Evolutionary conservation across 2,113 vertebrate genomes (phyloP).

Genomic region (Engystomops pustulosus): DNA sequence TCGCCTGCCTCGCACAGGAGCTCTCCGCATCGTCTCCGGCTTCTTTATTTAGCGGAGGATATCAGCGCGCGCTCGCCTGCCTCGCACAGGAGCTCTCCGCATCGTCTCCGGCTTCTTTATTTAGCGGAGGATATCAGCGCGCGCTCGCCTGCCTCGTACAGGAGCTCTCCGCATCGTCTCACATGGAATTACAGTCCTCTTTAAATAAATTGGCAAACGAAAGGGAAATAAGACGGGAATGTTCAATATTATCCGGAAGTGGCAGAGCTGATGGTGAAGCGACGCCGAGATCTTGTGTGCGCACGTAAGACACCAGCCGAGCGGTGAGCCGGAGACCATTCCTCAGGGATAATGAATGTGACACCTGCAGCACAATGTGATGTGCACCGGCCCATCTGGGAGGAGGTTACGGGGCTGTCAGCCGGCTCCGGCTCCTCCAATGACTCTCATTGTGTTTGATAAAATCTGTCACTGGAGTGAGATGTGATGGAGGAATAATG

Average conservation of each 20-base stretch:
- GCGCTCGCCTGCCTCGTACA: neutral
- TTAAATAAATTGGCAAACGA: slow-evolving; percentile 53
- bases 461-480: slow-evolving; percentile 26
- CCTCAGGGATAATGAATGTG: slow-evolving; percentile 27
- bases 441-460: slow-evolving; percentile 49
- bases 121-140: too few species aligned
- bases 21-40: too few species aligned
- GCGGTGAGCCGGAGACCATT: neutral
- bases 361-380: slow-evolving; percentile 35
- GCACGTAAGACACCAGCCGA: slow-evolving; percentile 32
- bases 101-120: slow-evolving; percentile 2
- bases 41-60: too few species aligned
- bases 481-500: neutral
- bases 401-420: neutral
- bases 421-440: neutral
- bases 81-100: too few species aligned
- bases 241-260: neutral
- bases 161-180: neutral
- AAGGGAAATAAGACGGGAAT: neutral
- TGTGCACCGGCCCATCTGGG: slow-evolving; percentile 4
- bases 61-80: too few species aligned
- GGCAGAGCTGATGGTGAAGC: slow-evolving; percentile 15
- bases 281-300: slow-evolving; percentile 29
- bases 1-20: too few species aligned
- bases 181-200: slow-evolving; percentile 40